Evolutionary conservation across 2,113 vertebrate genomes (phyloP).

Genomic region (Loxodonta africana): DNA sequence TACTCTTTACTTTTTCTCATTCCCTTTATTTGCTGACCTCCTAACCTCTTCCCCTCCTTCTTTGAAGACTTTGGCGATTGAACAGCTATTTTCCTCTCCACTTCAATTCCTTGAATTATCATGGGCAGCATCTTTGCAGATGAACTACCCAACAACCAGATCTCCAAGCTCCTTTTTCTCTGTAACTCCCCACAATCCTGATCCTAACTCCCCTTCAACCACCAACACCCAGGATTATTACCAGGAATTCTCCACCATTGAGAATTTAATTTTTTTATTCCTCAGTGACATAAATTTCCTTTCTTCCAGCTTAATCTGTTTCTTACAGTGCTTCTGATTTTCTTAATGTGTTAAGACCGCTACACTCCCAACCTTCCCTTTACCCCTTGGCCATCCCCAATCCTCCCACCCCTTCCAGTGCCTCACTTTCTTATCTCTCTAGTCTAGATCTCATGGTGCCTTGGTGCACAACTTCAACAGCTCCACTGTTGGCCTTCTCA

Average conservation of each 20-base stretch:
- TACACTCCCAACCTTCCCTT: neutral
- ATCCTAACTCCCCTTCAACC: neutral
- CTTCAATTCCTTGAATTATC: neutral
- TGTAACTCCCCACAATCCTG: neutral
- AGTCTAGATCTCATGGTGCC: neutral
- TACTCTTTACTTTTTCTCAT: neutral
- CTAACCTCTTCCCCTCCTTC: neutral
- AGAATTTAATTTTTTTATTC: neutral
- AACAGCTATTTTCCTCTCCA: neutral
- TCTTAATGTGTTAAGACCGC: neutral
- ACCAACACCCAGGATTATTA: neutral
- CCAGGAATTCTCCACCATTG: neutral
- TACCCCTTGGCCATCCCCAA: accelerated
- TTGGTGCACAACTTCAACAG: neutral
- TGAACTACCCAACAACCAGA: neutral
- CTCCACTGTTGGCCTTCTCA: neutral
- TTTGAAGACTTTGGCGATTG: constrained; percentile 22
- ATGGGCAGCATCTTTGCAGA: neutral
- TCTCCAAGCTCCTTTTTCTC: neutral
- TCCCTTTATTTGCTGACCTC: constrained; percentile 51
- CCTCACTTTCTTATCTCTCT: neutral
- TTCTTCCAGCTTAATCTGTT: neutral
- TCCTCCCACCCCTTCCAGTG: neutral
- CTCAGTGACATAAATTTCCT: neutral
- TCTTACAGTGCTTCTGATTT: neutral